These are phyloP conservation scores for Capromys pilorides DNA, from an alignment of 2,797 vertebrate genomes.

Conservation along the genomic window DNA sequence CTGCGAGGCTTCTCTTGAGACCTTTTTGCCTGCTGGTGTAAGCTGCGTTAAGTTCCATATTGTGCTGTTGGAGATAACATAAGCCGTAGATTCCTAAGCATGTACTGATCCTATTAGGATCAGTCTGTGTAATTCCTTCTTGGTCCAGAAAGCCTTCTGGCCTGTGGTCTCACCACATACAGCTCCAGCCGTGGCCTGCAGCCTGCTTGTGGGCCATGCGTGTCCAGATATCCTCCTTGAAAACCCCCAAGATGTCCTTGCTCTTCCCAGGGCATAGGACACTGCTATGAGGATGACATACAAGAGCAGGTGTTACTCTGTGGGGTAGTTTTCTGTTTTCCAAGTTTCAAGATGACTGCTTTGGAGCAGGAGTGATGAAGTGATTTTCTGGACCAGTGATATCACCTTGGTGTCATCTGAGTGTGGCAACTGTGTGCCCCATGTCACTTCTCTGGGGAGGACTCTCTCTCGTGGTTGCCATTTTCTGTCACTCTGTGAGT, in stretches of 20 bases:
- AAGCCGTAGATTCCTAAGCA: not conserved
- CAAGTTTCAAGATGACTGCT: not conserved
- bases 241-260: too few relatives aligned
- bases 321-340: accelerated
- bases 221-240: not conserved
- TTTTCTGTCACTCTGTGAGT: conserved; percentile 1
- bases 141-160: not conserved
- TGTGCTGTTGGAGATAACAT: not conserved
- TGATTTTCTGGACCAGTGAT: not conserved
- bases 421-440: too few relatives aligned
- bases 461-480: not conserved
- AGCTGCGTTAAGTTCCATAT: not conserved
- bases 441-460: not conserved
- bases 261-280: too few relatives aligned
- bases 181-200: not conserved
- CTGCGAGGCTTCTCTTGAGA: not conserved
- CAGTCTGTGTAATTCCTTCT: not conserved
- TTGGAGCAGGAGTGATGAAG: not conserved
- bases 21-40: not conserved
- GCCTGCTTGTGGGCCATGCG: not conserved
- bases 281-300: not conserved
- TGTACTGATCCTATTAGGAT: not conserved
- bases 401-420: accelerated
- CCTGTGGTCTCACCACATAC: not conserved
- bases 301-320: not conserved